phyloP scores from a whole-genome alignment of 2,113 vertebrate species.

The Menidia beryllina region DNA sequence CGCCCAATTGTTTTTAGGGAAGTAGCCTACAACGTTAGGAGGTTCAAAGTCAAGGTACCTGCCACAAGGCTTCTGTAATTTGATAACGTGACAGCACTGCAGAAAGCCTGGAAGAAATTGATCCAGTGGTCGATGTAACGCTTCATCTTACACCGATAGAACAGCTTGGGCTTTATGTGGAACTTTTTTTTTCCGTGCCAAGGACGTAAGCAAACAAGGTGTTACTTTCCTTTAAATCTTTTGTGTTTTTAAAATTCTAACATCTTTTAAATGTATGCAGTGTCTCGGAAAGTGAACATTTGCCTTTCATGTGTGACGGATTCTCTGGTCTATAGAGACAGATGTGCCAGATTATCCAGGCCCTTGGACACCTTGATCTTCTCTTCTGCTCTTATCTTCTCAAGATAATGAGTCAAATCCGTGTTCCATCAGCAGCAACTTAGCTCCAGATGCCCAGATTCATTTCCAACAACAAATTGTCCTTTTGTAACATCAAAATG shows the following conservation, averaged over 20 bases:
- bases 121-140: conserved; percentile 48
- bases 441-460: not conserved
- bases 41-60: not conserved
- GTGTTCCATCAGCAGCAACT: not conserved
- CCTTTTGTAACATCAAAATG: not conserved
- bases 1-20: not conserved
- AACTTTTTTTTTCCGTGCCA: conserved; percentile 15
- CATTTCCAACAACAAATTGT: not conserved
- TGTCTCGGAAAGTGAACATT: not conserved
- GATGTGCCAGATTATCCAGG: conserved; percentile 50
- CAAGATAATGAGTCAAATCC: not conserved
- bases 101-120: conserved; percentile 28
- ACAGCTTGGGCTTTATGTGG: conserved; percentile 33
- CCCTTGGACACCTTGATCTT: conserved; percentile 36
- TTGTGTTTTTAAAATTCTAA: not conserved
- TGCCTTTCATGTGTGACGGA: conserved; percentile 3
- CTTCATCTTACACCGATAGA: conserved; percentile 55
- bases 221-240: not conserved
- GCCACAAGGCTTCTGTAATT: not conserved
- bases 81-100: conserved; percentile 26
- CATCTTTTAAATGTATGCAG: not conserved
- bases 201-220: not conserved
- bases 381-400: conserved; percentile 16
- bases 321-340: conserved; percentile 22
- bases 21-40: not conserved